phyloP scores from a whole-genome alignment of 2,888 invertebrate species.

The Phyto melanocephala region DNA sequence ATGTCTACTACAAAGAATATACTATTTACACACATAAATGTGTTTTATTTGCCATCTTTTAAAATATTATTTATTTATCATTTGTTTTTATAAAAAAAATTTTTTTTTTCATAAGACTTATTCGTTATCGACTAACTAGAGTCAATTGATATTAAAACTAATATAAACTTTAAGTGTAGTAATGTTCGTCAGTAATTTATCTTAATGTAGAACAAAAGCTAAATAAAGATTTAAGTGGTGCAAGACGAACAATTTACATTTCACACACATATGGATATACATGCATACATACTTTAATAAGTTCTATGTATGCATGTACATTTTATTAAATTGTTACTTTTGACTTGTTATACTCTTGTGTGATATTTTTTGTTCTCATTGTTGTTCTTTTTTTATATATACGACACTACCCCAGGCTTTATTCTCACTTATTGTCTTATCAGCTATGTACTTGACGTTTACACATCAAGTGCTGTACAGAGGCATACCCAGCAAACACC shows the following conservation, averaged over 20 bases:
- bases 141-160: constrained; percentile 7
- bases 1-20: too few relatives aligned
- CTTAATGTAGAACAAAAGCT: too few relatives aligned
- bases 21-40: too few relatives aligned
- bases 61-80: too few relatives aligned
- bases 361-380: neutral
- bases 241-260: constrained; percentile 16
- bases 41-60: too few relatives aligned
- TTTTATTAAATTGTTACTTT: constrained; percentile 2
- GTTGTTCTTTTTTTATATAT: neutral
- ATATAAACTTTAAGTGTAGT: constrained; percentile 19
- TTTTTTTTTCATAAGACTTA: too few relatives aligned
- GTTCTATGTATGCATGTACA: too few relatives aligned
- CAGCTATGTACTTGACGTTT: constrained; percentile 26
- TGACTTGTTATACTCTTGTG: neutral
- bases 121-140: neutral
- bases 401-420: neutral
- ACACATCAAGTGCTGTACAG: neutral
- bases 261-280: constrained; percentile 7
- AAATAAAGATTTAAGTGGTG: constrained; percentile 26
- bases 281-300: neutral
- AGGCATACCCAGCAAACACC: neutral
- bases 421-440: constrained; percentile 21
- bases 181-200: neutral
- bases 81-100: too few relatives aligned